A percentile compares a stretch with the other conserved stretches of the same genome.
Evolutionary conservation across 2,113 vertebrate species (phyloP).

Genomic region (Phalacrocorax pelagicus): DNA sequence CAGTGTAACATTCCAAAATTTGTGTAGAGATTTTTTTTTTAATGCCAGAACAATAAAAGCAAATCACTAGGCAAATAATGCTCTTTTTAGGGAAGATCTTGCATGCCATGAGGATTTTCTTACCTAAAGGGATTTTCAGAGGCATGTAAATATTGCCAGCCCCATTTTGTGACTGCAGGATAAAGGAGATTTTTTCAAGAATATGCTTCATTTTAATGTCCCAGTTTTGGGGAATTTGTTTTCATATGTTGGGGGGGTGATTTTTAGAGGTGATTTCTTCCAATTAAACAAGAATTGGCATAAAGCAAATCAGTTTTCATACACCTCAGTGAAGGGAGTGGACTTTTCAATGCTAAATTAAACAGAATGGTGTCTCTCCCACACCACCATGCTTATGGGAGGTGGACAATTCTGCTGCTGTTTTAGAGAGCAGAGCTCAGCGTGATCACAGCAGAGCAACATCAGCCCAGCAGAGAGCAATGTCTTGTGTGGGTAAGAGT

Average conservation of each 20-base stretch:
- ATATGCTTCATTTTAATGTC: neutral
- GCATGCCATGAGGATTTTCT: neutral
- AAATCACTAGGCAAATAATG: neutral
- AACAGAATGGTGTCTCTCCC: neutral
- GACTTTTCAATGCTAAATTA: neutral
- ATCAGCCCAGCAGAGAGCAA: neutral
- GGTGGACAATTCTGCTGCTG: neutral
- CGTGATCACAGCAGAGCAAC: neutral
- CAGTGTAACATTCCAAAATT: neutral
- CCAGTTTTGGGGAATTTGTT: neutral
- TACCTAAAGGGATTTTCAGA: neutral
- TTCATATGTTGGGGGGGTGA: neutral
- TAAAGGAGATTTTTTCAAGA: constrained; percentile 29
- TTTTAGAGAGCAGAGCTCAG: neutral
- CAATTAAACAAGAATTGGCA: neutral
- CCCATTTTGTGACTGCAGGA: neutral
- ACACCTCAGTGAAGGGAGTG: neutral
- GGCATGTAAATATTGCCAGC: neutral
- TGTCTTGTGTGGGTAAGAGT: neutral
- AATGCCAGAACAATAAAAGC: constrained; percentile 4
- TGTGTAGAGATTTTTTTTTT: neutral
- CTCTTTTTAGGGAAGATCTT: neutral
- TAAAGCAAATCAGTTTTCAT: neutral
- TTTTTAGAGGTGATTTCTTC: neutral
- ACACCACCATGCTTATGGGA: neutral